phyloP scores from a whole-genome alignment of 2,888 invertebrate species.

The Melieria picta region DNA sequence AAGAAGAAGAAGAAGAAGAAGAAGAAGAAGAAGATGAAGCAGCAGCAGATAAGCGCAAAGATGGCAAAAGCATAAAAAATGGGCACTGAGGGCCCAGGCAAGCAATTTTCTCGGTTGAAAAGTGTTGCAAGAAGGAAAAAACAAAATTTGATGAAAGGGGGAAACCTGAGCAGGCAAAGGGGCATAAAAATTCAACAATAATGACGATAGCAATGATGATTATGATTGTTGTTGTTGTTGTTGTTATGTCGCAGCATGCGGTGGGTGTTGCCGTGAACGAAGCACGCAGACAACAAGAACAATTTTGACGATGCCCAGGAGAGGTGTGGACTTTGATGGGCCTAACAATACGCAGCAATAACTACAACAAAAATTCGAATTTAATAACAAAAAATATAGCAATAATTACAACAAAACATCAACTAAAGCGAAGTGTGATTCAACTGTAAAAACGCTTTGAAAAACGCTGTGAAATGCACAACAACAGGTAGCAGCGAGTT shows the following conservation, averaged over 20 bases:
- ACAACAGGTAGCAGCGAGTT: too few species aligned
- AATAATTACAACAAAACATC: too few species aligned
- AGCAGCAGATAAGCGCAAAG: too few species aligned
- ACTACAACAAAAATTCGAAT: neutral
- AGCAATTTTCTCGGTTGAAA: neutral
- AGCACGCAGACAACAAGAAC: constrained; percentile 1
- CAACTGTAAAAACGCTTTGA: too few species aligned
- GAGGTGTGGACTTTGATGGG: too few species aligned
- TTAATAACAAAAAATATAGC: too few species aligned
- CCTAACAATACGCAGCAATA: neutral
- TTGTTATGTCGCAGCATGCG: neutral
- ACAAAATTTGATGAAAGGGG: neutral
- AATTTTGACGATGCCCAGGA: constrained; percentile 3
- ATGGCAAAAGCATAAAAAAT: neutral
- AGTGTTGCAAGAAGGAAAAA: neutral
- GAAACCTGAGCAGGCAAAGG: neutral
- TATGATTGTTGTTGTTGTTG: neutral
- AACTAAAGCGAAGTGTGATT: too few species aligned
- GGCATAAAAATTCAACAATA: neutral
- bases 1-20: neutral
- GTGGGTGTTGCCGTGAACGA: too few species aligned
- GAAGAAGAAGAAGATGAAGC: too few species aligned
- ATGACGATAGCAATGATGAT: neutral
- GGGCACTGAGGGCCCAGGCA: neutral
- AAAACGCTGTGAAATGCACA: too few species aligned